A percentile compares a stretch with the other conserved stretches of the same genome.
These are phyloP conservation scores for Amitus sp. DNA, from an alignment of 2,888 invertebrate species.

Conservation along the genomic window DNA sequence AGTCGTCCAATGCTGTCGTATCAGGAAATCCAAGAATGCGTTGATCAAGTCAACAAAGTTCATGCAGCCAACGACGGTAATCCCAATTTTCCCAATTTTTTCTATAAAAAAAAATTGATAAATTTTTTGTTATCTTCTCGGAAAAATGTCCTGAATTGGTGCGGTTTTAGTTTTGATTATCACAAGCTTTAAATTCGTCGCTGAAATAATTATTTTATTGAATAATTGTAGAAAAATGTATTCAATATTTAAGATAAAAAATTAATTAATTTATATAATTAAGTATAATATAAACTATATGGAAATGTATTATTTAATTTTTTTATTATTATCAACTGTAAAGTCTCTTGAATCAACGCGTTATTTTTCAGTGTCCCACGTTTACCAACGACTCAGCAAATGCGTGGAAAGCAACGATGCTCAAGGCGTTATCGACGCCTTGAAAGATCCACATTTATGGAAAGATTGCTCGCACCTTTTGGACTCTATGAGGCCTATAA, in stretches of 20 bases:
- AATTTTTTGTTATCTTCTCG: too few relatives aligned
- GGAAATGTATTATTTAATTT: too few relatives aligned
- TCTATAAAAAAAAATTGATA: not conserved
- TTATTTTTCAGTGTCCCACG: slow-evolving; percentile 62
- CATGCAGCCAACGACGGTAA: slow-evolving; percentile 68
- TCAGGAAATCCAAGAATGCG: slow-evolving; percentile 74
- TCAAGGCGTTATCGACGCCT: slow-evolving; percentile 65
- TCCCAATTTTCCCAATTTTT: slow-evolving; percentile 2
- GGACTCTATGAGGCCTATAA: slow-evolving; percentile 64
- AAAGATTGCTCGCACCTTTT: slow-evolving; percentile 45
- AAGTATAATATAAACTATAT: too few relatives aligned
- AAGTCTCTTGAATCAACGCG: too few relatives aligned
- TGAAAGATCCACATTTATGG: slow-evolving; percentile 65
- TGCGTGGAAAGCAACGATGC: slow-evolving; percentile 70
- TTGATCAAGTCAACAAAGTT: slow-evolving; percentile 74
- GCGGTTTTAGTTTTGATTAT: too few relatives aligned
- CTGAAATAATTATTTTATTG: too few relatives aligned
- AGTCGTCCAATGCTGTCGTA: slow-evolving; percentile 73
- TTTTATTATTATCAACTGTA: too few relatives aligned
- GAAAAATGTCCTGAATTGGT: too few relatives aligned
- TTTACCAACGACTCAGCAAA: slow-evolving; percentile 71
- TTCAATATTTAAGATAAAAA: too few relatives aligned
- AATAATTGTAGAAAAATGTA: too few relatives aligned
- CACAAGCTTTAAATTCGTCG: too few relatives aligned
- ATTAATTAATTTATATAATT: too few relatives aligned